Conservation (phyloP, 2,888 invertebrate genomes). For the Spatulosminthurus flaviceps region DNA sequence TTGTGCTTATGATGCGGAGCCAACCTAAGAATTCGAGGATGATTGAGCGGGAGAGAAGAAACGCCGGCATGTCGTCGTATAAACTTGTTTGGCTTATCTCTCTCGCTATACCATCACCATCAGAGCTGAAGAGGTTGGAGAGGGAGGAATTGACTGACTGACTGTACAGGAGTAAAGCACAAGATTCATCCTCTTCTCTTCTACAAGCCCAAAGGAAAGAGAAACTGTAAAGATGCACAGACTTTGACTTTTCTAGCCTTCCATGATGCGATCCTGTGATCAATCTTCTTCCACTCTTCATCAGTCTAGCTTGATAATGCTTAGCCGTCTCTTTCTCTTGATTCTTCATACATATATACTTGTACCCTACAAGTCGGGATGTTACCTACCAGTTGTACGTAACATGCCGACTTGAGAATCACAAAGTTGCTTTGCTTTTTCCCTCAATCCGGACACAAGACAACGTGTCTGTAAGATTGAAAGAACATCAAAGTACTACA, state of each 20-base stretch:
- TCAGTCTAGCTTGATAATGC: constrained; percentile 29
- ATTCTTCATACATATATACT: background rate
- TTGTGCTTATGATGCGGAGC: background rate
- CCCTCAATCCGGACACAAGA: background rate
- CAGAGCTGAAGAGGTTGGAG: too few relatives aligned
- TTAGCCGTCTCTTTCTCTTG: constrained; percentile 3
- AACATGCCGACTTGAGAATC: too few relatives aligned
- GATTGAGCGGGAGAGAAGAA: constrained; percentile 12
- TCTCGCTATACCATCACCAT: background rate
- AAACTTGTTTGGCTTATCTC: constrained; percentile 18
- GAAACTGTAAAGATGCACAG: background rate
- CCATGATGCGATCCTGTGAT: constrained; percentile 30
- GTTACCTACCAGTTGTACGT: too few relatives aligned
- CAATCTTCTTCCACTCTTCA: constrained; percentile 35
- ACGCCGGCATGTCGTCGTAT: constrained; percentile 18
- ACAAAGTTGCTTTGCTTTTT: too few relatives aligned
- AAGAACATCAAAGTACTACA: constrained; percentile 18
- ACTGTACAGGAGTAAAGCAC: too few relatives aligned
- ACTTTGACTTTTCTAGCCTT: constrained; percentile 27
- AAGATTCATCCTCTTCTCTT: background rate
- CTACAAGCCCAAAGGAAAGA: background rate
- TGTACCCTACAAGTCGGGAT: too few relatives aligned
- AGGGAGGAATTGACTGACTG: too few relatives aligned
- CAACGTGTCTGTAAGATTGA: constrained; percentile 5
- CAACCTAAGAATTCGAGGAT: background rate